These are phyloP conservation scores for Bergia puertoricense DNA, from an alignment of 92 coral and sea anemone species.

Conservation along the genomic window DNA sequence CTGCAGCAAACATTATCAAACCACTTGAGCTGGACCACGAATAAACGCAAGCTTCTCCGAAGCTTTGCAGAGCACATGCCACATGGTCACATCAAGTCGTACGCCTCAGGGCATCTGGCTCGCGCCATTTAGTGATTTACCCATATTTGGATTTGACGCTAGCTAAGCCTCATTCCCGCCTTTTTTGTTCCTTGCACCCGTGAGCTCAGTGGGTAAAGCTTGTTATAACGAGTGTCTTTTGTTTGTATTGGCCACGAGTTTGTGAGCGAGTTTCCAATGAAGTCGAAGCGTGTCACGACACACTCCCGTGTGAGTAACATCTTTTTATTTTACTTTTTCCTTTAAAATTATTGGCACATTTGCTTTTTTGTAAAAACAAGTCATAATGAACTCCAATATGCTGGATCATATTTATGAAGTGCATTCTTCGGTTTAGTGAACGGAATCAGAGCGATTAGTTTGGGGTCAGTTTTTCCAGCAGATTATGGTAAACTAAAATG, in stretches of 20 bases:
- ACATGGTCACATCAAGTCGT: background rate
- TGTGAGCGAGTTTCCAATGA: background rate
- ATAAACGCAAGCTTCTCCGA: background rate
- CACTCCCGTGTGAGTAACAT: background rate
- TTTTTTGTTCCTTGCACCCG: constrained; percentile 4
- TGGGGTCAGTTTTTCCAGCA: background rate
- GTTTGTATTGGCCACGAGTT: background rate
- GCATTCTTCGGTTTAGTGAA: background rate
- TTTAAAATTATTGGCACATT: background rate
- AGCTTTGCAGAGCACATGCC: background rate
- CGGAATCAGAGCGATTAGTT: background rate
- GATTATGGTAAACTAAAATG: background rate
- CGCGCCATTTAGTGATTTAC: background rate
- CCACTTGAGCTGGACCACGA: background rate
- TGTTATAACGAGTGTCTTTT: background rate
- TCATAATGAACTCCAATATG: background rate
- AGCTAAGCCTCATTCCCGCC: background rate
- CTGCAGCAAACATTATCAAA: background rate
- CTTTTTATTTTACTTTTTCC: background rate
- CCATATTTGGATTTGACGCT: constrained; percentile 21
- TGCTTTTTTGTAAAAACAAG: background rate
- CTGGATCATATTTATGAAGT: background rate
- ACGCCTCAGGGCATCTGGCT: background rate
- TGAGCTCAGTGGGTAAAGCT: constrained; percentile 25
- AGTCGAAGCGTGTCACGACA: constrained; percentile 28